Evolutionary conservation across 23 tunicate species (phyloP).

Genomic region (Halocynthia aurantium): DNA sequence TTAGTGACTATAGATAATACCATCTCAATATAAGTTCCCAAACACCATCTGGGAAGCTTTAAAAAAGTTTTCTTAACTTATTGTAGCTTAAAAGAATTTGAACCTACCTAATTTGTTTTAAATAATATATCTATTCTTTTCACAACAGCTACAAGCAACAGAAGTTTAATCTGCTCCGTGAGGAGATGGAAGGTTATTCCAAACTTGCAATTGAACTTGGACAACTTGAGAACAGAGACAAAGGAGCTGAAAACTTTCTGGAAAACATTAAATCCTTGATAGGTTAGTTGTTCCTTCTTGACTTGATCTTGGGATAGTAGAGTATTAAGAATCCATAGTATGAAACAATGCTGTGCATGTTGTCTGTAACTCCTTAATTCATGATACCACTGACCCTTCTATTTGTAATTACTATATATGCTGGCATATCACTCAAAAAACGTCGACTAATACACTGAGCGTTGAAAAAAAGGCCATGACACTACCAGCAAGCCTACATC

Average conservation of each 20-base stretch:
- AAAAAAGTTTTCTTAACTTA: no score
- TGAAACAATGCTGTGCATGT: no score
- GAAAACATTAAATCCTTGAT: conserved; percentile 87
- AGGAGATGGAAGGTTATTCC: conserved; percentile 99
- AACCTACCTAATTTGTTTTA: no score
- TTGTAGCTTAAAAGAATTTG: no score
- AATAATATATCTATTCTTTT: background rate
- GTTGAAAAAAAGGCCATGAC: background rate
- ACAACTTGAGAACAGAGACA: conserved; percentile 48
- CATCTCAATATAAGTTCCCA: no score
- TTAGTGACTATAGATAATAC: no score
- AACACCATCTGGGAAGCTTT: no score
- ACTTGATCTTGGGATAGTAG: background rate
- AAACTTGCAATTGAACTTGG: conserved; percentile 85
- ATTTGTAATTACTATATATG: no score
- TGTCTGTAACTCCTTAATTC: no score
- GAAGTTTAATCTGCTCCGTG: conserved; percentile 96
- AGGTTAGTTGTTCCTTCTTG: conserved; percentile 31
- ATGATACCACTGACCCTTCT: no score
- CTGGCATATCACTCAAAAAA: no score
- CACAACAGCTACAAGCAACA: conserved; percentile 86
- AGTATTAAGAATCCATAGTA: no score
- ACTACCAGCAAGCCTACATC: background rate
- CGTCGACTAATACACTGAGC: background rate
- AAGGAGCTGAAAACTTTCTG: conserved; percentile 49